phyloP scores from a whole-genome alignment of 1,140 invertebrate genomes.

The Sinella curviseta region DNA sequence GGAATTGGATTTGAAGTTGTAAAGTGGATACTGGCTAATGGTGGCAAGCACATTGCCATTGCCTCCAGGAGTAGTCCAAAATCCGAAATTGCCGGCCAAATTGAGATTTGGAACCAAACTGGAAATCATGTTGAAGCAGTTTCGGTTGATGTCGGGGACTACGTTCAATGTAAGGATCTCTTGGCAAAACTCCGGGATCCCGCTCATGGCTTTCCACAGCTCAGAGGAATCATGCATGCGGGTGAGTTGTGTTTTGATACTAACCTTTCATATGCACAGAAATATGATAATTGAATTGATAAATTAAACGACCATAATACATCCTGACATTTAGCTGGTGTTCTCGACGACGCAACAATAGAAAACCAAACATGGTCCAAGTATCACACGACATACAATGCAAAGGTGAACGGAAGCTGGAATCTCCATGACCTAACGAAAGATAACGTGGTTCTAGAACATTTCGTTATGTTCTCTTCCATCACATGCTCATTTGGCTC shows the following conservation, averaged over 20 bases:
- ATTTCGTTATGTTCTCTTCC: not conserved
- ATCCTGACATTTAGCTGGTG: too few relatives aligned
- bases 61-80: not conserved
- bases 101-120: not conserved
- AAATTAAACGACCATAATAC: too few relatives aligned
- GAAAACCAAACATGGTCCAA: slow-evolving; percentile 8
- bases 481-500: not conserved
- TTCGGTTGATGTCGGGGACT: not conserved
- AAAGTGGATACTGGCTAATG: slow-evolving; percentile 1
- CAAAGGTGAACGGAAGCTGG: not conserved
- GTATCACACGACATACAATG: not conserved
- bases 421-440: not conserved
- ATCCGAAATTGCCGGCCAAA: not conserved
- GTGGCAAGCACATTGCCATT: not conserved
- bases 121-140: not conserved
- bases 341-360: not conserved
- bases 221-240: slow-evolving; percentile 19
- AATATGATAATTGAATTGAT: too few relatives aligned
- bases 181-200: not conserved
- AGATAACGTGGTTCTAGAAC: not conserved
- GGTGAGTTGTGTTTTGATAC: too few relatives aligned
- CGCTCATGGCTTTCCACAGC: not conserved
- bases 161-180: not conserved
- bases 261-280: too few relatives aligned
- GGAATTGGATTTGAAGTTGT: slow-evolving; percentile 18